These are phyloP conservation scores for Lithobates pipiens DNA, from an alignment of 2,797 vertebrate species.

Conservation along the genomic window DNA sequence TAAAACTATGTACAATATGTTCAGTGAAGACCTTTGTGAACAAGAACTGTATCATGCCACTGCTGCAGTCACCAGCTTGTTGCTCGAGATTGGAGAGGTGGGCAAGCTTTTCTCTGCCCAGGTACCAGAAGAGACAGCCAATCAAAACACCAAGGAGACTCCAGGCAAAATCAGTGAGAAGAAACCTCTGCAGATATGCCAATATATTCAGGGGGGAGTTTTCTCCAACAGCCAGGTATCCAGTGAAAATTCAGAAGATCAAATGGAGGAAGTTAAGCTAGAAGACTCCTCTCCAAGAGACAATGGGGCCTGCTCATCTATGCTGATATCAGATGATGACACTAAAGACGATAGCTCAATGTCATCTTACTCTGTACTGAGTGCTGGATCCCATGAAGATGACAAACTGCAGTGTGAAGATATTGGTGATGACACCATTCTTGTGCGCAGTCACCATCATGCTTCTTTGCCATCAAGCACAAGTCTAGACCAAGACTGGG, in stretches of 20 bases:
- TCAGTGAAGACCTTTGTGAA: constrained; percentile 91
- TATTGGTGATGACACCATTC: constrained; percentile 92
- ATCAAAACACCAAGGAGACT: constrained; percentile 57
- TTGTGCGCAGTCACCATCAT: constrained; percentile 80
- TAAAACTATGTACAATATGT: constrained; percentile 98
- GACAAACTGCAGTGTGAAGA: constrained; percentile 97
- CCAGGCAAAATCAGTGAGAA: constrained; percentile 67
- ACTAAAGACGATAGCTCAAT: constrained; percentile 96
- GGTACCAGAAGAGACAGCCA: constrained; percentile 68
- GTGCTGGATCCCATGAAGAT: constrained; percentile 91
- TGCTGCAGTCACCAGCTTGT: constrained; percentile 92
- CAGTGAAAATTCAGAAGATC: constrained; percentile 71
- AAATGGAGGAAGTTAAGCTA: constrained; percentile 93
- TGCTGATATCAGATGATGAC: constrained; percentile 94
- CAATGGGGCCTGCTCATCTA: constrained; percentile 85
- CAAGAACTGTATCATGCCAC: constrained; percentile 97
- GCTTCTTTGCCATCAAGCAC: constrained; percentile 80
- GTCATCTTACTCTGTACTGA: constrained; percentile 97
- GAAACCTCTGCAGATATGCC: constrained; percentile 71
- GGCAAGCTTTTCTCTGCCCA: constrained; percentile 86
- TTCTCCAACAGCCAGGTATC: constrained; percentile 64
- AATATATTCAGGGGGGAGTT: constrained; percentile 64
- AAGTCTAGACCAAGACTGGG: constrained; percentile 94
- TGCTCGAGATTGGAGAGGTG: constrained; percentile 96
- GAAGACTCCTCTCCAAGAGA: constrained; percentile 93